Percentiles rank a stretch among this genome's conserved stretches.
phyloP scores from a whole-genome alignment of 2,888 invertebrate genomes.

The Metacarcinus magister region DNA sequence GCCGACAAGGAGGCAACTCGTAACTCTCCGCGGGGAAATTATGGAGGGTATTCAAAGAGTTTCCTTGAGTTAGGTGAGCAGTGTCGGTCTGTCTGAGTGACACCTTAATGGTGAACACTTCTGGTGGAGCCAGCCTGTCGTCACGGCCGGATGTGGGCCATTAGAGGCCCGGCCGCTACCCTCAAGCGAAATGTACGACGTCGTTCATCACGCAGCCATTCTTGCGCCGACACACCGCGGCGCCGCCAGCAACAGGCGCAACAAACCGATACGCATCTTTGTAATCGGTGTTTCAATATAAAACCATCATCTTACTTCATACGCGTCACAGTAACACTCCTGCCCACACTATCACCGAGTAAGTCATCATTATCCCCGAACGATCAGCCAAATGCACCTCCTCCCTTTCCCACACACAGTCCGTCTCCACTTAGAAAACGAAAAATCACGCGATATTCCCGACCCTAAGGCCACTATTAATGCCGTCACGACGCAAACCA shows the following conservation, averaged over 20 bases:
- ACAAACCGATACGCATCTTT: not conserved
- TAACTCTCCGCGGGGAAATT: slow-evolving; percentile 17
- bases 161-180: slow-evolving; percentile 45
- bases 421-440: not conserved
- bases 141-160: slow-evolving; percentile 29
- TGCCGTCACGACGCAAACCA: not conserved
- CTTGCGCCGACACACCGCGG: not conserved
- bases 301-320: not conserved
- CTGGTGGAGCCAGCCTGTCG: not conserved
- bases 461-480: not conserved
- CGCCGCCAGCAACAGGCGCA: slow-evolving; percentile 42
- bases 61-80: slow-evolving; percentile 46
- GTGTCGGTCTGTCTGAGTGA: slow-evolving; percentile 42
- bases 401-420: not conserved
- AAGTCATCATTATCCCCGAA: not conserved
- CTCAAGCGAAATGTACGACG: slow-evolving; percentile 7
- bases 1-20: slow-evolving; percentile 26
- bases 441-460: not conserved
- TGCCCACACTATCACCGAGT: not conserved
- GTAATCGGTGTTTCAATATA: not conserved
- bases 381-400: not conserved
- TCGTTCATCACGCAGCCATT: slow-evolving; percentile 29
- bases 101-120: slow-evolving; percentile 51
- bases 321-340: not conserved
- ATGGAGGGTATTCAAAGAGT: slow-evolving; percentile 32